Evolutionary conservation across 2,888 invertebrate species (phyloP).

Genomic region (Cataglyphis rosenhaueri): DNA sequence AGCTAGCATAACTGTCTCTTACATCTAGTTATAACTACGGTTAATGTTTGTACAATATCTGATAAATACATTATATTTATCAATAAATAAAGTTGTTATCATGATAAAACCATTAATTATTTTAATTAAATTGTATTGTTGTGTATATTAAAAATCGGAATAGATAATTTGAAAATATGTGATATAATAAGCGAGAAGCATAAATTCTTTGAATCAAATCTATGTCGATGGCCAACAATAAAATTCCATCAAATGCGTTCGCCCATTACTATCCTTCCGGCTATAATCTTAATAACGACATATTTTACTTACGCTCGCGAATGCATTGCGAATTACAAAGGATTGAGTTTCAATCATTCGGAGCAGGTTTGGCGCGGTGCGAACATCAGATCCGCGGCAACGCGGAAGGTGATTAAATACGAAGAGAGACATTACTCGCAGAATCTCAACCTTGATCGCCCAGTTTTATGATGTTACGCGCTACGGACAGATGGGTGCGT

Average conservation of each 20-base stretch:
- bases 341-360: constrained; percentile 34
- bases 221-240: neutral
- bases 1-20: neutral
- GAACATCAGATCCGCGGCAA: constrained; percentile 31
- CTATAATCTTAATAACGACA: constrained; percentile 36
- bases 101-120: neutral
- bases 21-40: neutral
- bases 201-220: neutral
- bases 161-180: neutral
- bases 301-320: neutral
- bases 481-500: constrained; percentile 27
- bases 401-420: constrained; percentile 68
- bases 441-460: constrained; percentile 59
- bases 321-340: neutral
- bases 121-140: neutral
- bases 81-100: constrained; percentile 5
- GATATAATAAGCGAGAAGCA: neutral
- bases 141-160: neutral
- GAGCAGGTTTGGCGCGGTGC: constrained; percentile 27
- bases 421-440: constrained; percentile 62
- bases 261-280: constrained; percentile 5
- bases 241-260: constrained; percentile 25
- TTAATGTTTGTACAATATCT: neutral
- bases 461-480: constrained; percentile 64
- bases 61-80: constrained; percentile 18